These are phyloP conservation scores for Kryptolebias marmoratus DNA, from an alignment of 2,113 vertebrate species.

Conservation along the genomic window DNA sequence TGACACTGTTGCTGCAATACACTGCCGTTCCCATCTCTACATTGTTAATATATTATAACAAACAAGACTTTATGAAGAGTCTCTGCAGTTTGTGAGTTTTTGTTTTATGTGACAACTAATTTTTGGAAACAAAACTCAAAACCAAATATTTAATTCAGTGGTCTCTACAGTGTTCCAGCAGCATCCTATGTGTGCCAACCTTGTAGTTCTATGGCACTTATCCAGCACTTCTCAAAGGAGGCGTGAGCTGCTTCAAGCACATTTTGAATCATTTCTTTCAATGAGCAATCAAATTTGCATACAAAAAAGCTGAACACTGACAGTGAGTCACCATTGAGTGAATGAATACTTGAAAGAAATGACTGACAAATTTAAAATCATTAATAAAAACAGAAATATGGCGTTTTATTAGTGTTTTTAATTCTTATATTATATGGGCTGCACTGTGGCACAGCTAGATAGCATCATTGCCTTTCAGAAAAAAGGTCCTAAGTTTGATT, in stretches of 20 bases:
- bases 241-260: conserved; percentile 9
- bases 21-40: not conserved
- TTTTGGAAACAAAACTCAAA: not conserved
- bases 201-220: conserved; percentile 3
- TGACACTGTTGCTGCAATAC: not conserved
- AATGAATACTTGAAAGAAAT: too few relatives aligned
- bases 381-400: too few relatives aligned
- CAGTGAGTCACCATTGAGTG: too few relatives aligned
- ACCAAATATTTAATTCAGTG: not conserved
- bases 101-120: not conserved
- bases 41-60: not conserved
- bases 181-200: not conserved
- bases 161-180: not conserved
- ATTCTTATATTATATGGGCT: too few relatives aligned
- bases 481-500: too few relatives aligned
- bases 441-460: too few relatives aligned
- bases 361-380: too few relatives aligned
- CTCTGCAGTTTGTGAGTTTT: not conserved
- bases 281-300: too few relatives aligned
- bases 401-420: too few relatives aligned
- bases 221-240: conserved; percentile 22
- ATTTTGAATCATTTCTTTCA: not conserved
- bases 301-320: too few relatives aligned
- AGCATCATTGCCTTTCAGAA: too few relatives aligned
- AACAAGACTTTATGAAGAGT: not conserved